A percentile compares a stretch with the other conserved stretches of the same genome.
Evolutionary conservation across 2,797 vertebrate species (phyloP).

Genomic region (Eospalax fontanierii): DNA sequence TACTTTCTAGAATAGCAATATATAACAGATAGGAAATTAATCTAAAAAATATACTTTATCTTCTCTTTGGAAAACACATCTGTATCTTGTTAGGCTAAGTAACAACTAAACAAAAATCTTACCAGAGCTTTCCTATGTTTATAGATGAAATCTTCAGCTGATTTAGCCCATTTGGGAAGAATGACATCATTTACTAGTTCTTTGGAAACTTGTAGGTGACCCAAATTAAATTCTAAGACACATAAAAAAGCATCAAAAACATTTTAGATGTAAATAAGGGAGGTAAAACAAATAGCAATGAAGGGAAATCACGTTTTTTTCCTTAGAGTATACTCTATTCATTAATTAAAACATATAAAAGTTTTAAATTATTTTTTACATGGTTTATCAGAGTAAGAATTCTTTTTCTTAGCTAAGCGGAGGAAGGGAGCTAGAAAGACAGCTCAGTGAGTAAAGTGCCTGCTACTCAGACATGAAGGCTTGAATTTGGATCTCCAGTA

Average conservation of each 20-base stretch:
- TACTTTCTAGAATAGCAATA: constrained; percentile 24
- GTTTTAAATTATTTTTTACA: constrained; percentile 57
- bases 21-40: constrained; percentile 52
- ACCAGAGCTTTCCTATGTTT: constrained; percentile 99
- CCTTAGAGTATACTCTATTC: constrained; percentile 8
- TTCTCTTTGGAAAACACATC: constrained; percentile 56
- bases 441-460: neutral
- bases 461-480: too few species aligned
- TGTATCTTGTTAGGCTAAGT: constrained; percentile 26
- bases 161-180: constrained; percentile 97
- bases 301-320: neutral
- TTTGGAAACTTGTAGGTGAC: constrained; percentile 96
- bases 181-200: constrained; percentile 95
- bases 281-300: constrained; percentile 64
- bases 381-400: constrained; percentile 48
- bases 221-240: constrained; percentile 95
- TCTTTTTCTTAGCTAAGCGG: constrained; percentile 28
- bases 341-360: constrained; percentile 53
- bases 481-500: too few species aligned
- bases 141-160: constrained; percentile 98
- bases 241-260: constrained; percentile 54
- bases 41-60: constrained; percentile 53
- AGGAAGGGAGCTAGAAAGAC: neutral
- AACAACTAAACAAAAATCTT: constrained; percentile 84
- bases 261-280: constrained; percentile 67